Percentiles rank a stretch among this genome's conserved stretches.
Conservation (phyloP, 1,140 invertebrate genomes). For the Galleria mellonella region DNA sequence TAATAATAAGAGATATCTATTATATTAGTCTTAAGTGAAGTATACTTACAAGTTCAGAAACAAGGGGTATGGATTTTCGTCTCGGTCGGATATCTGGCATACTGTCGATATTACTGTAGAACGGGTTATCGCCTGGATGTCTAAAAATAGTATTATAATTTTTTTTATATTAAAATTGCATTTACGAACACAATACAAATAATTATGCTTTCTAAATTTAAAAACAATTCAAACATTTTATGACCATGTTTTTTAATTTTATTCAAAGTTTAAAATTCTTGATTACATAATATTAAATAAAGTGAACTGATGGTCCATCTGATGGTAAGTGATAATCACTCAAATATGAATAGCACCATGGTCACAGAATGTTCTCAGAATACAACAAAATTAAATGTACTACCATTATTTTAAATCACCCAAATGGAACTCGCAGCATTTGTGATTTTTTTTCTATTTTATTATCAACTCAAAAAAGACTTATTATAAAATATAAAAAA, state of each 20-base stretch:
- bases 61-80: slow-evolving; percentile 97
- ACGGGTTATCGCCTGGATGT: slow-evolving; percentile 95
- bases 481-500: too few relatives aligned
- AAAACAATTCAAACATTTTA: background rate
- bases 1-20: slow-evolving; percentile 22
- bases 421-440: too few relatives aligned
- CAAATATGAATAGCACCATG: too few relatives aligned
- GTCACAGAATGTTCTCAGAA: too few relatives aligned
- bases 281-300: background rate
- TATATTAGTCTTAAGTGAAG: slow-evolving; percentile 10
- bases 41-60: slow-evolving; percentile 98
- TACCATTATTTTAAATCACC: too few relatives aligned
- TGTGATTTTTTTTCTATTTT: too few relatives aligned
- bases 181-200: background rate
- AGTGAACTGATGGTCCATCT: too few relatives aligned
- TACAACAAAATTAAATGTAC: too few relatives aligned
- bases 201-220: background rate
- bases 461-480: too few relatives aligned
- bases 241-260: background rate
- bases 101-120: slow-evolving; percentile 99
- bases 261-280: background rate
- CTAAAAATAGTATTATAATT: slow-evolving; percentile 66
- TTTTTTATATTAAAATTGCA: background rate
- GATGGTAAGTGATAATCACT: too few relatives aligned
- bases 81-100: slow-evolving; percentile 98